Base-by-base conservation (phyloP, 2,113 vertebrate genomes). In the Percopsis transmontana region DNA sequence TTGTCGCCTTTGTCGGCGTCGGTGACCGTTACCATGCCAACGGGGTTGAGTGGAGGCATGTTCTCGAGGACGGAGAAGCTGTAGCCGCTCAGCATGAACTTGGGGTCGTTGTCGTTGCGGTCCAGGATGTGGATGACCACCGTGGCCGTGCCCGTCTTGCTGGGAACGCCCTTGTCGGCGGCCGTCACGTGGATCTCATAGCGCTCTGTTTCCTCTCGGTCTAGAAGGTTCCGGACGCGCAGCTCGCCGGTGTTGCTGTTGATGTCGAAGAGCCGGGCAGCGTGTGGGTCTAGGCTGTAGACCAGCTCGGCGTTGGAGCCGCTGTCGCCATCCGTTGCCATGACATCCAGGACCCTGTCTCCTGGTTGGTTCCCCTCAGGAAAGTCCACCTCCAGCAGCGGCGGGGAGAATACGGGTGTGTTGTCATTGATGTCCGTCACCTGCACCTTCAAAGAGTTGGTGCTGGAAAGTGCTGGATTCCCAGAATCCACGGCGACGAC, bases 61-160 rank as follows among this genome's bases (percentile, higher is more conserved):
- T 99, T 99, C 80, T 99, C 97, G 78, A 92, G 94, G 68, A 99
- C 97, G 0, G 97, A 99, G 88, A 99, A 98, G 86, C 96, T 99
- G 87, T 99, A 99, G 84, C 94, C 94, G 0, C 91, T 96, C 41
- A 99, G 86, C 95, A 97, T 99, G 66, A 99, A 99, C 72, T 97
- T 97, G 50, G 97, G 97, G 83, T 98, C 96, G 0, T 98, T 98
- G 92, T 99, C 97, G 24, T 99, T 99, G 77, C 95, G 93, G 83
- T 99, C 97, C 70, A 97, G 89, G 54, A 99, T 93, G 0, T 93
- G 97, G 64, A 98, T 79, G 16, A 94, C 91, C 60, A 99, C 94
- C 0, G 95, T 97, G 0, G 97, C 94, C 0, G 97, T 99, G 63
- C 97, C 97, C 38, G 94, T 95, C 69, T 96, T 92, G 82, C 94